Conservation (phyloP, 2,888 invertebrate species). For the Azorinus chamasolen region DNA sequence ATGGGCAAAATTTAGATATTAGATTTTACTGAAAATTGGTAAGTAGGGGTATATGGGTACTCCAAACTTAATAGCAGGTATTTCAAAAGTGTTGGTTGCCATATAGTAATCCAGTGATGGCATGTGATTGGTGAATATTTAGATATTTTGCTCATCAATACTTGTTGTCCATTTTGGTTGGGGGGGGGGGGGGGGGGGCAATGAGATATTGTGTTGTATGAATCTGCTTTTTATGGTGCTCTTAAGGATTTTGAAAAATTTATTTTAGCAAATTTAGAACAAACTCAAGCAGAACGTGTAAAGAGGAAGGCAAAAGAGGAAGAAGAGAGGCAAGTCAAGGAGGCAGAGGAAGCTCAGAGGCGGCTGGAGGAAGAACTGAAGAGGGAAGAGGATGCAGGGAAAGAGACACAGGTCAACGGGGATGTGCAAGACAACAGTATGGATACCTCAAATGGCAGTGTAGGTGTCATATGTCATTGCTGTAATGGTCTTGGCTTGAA, state of each 20-base stretch:
- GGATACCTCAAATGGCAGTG: slow-evolving; percentile 38
- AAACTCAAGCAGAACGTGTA: slow-evolving; percentile 81
- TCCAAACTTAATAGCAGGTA: too few species aligned
- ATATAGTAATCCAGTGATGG: too few species aligned
- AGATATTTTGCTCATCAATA: too few species aligned
- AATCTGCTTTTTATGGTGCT: too few species aligned
- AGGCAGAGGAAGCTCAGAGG: slow-evolving; percentile 89
- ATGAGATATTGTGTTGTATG: too few species aligned
- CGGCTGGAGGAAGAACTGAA: slow-evolving; percentile 85
- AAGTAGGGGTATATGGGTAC: too few species aligned
- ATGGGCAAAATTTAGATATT: too few species aligned
- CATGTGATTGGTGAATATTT: too few species aligned
- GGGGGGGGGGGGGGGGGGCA: too few species aligned
- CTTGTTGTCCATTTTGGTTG: too few species aligned
- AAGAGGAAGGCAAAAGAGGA: slow-evolving; percentile 77
- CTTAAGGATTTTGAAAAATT: neutral
- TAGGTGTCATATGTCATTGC: slow-evolving; percentile 7
- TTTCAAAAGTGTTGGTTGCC: too few species aligned
- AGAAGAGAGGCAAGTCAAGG: slow-evolving; percentile 88
- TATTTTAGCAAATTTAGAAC: slow-evolving; percentile 75
- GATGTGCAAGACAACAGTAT: slow-evolving; percentile 32
- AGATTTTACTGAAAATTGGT: too few species aligned
- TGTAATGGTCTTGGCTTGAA: slow-evolving; percentile 1
- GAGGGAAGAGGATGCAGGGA: slow-evolving; percentile 39
- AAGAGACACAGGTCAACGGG: slow-evolving; percentile 29